A percentile compares a stretch with the other conserved stretches of the same genome.
phyloP scores from a whole-genome alignment of 2,113 vertebrate genomes.

The Tympanuchus pallidicinctus region DNA sequence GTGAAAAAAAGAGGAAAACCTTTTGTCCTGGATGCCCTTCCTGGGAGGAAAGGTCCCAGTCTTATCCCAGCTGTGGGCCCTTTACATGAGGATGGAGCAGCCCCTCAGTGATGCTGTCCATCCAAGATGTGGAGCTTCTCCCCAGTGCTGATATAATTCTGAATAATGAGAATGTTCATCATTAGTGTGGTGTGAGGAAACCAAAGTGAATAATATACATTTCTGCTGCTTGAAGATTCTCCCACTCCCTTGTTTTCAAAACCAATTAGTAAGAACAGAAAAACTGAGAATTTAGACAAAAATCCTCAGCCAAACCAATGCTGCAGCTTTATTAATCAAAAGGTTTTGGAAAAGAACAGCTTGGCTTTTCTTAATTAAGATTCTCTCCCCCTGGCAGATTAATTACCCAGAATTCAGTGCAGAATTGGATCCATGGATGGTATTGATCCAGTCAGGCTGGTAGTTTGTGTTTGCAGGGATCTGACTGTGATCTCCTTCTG shows the following conservation, averaged over 20 bases:
- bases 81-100: not conserved
- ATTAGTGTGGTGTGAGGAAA: not conserved
- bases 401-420: constrained; percentile 55
- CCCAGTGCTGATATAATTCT: not conserved
- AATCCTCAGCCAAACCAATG: constrained; percentile 3
- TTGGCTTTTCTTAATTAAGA: constrained; percentile 56
- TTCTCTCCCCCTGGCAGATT: constrained; percentile 42
- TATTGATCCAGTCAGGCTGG: constrained; percentile 69
- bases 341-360: constrained; percentile 23
- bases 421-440: constrained; percentile 56
- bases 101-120: not conserved
- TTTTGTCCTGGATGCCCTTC: not conserved
- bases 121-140: not conserved
- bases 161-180: not conserved
- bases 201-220: not conserved
- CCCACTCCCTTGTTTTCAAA: not conserved
- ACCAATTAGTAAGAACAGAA: not conserved
- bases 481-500: constrained; percentile 40
- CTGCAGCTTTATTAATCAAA: constrained; percentile 30
- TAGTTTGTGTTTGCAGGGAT: constrained; percentile 37
- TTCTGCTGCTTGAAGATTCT: not conserved
- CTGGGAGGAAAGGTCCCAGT: not conserved
- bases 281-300: not conserved
- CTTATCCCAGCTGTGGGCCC: not conserved
- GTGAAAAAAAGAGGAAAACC: not conserved